Evolutionary conservation across 2,113 vertebrate species (phyloP), one percentile per base, ranked within the genome.

Genomic region (Andinoacara biseriatus): DNA sequence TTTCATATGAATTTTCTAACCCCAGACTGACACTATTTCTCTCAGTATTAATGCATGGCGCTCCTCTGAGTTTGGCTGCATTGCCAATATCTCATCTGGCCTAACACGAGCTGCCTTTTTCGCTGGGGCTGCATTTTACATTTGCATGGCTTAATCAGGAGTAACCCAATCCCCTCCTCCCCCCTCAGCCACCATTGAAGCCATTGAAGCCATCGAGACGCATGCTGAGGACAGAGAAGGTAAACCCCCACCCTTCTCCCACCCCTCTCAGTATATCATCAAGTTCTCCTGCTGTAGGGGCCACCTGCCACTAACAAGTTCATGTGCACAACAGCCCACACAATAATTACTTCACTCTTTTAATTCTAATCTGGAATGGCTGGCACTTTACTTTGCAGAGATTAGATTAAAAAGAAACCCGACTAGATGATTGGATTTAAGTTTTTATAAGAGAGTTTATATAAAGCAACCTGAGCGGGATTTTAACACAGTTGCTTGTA

Each of bases 171-270:
- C 83, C 94, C 92, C 94, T 94, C 94, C 95, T 94, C 94, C 93
- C 84, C 88, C 91, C 85, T 89, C 95, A 96, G 96, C 96, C 93
- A 96, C 96, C 93, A 95, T 96, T 85, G 96, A 96, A 94, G 96
- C 96, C 94, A 96, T 96, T 86, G 96, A 96, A 96, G 96, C 96
- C 92, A 94, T 95, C 91, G 96, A 96, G 94, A 79, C 94, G 26
- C 90, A 93, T 88, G 91, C 86, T 92, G 94, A 95, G 87, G 95
- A 96, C 82, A 61, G 91, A 94, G 96, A 96, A 96, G 96, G 96
- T 96, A 96, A 96, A 89, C 80, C 22, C 87, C 91, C 43, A 81
- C 76, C 76, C 85, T 67, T 83, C 80, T 87, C 75, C 84, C 77
- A 78, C 56, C 62, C 57, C 46, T 87, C 61, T 76, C 59, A 60